Evolutionary conservation across 2,113 vertebrate species (phyloP).

Genomic region (Neodontobutis hainanensis): DNA sequence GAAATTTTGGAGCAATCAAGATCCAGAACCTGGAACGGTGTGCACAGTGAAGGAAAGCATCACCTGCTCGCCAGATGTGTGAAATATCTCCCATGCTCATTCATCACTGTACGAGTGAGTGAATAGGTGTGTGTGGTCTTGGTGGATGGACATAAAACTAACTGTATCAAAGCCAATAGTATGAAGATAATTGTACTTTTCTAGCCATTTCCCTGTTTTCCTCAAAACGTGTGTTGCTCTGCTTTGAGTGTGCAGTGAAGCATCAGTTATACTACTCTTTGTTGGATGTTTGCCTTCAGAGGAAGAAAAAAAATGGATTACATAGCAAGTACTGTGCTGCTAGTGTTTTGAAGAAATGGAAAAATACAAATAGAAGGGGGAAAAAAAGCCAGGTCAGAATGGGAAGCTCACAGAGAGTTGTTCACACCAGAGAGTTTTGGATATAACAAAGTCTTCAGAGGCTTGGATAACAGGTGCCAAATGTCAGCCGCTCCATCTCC

Average conservation of each 20-base stretch:
- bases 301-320: background rate
- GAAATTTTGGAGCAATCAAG: conserved; percentile 9
- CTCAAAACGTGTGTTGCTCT: background rate
- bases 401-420: conserved; percentile 17
- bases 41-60: background rate
- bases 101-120: background rate
- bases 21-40: background rate
- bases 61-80: conserved; percentile 4
- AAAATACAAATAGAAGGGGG: background rate
- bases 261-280: background rate
- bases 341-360: conserved; percentile 1
- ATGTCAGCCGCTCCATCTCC: conserved; percentile 59
- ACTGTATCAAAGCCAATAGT: background rate
- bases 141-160: background rate
- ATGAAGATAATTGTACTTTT: no score
- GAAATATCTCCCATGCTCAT: background rate
- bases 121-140: background rate
- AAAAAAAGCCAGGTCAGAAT: conserved; percentile 30
- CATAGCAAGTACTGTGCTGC: background rate
- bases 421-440: conserved; percentile 58
- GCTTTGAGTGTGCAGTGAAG: background rate
- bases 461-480: conserved; percentile 66
- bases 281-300: background rate
- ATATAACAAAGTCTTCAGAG: conserved; percentile 65
- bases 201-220: no score